A percentile compares a stretch with the other conserved stretches of the same genome.
These are phyloP conservation scores for Creontiades dilutus DNA, from an alignment of 2,888 invertebrate species.

Conservation along the genomic window DNA sequence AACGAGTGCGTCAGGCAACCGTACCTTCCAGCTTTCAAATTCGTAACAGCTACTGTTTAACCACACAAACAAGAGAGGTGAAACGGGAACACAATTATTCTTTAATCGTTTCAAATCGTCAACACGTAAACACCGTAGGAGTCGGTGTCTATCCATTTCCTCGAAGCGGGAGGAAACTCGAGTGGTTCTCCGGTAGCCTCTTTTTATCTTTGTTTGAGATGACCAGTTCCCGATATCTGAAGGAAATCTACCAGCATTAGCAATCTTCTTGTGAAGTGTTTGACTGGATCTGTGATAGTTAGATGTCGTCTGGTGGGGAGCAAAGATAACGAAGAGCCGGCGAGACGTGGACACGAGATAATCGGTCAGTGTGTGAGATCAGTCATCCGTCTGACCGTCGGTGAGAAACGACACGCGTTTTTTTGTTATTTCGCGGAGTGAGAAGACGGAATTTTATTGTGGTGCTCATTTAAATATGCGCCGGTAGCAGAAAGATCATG, in stretches of 20 bases:
- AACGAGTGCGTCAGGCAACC: too few species aligned
- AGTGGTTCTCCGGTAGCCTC: neutral
- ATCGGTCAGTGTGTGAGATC: slow-evolving; percentile 17
- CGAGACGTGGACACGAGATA: neutral
- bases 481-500: slow-evolving; percentile 65
- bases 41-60: too few species aligned
- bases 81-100: neutral
- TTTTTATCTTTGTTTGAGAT: neutral
- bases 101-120: neutral
- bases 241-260: slow-evolving; percentile 24
- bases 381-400: neutral
- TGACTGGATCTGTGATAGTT: neutral
- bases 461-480: slow-evolving; percentile 36
- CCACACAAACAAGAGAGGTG: neutral
- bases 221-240: neutral
- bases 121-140: too few species aligned
- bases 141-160: neutral
- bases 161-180: neutral
- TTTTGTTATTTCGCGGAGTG: neutral
- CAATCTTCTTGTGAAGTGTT: neutral
- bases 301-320: neutral
- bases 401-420: neutral
- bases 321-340: slow-evolving; percentile 21
- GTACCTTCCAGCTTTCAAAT: too few species aligned
- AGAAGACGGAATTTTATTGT: neutral